Evolutionary conservation across 2,888 invertebrate genomes (phyloP).

Genomic region (Diploptera punctata): DNA sequence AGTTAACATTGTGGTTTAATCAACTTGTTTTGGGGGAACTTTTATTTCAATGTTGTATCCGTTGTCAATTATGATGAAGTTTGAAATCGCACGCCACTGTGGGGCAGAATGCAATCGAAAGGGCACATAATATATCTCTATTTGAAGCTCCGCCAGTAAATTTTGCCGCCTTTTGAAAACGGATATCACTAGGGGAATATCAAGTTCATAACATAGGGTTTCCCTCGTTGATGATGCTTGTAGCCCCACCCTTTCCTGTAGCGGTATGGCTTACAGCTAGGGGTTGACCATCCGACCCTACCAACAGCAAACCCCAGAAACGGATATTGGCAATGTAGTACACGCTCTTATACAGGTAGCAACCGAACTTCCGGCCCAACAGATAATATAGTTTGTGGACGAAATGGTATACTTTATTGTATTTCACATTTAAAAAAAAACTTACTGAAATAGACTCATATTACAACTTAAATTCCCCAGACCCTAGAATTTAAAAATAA

Average conservation of each 20-base stretch:
- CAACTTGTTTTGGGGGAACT: too few species aligned
- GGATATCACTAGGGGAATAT: conserved; percentile 29
- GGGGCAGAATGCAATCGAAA: neutral
- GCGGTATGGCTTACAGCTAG: conserved; percentile 21
- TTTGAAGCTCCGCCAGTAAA: neutral
- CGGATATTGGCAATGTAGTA: conserved; percentile 27
- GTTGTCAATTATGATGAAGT: neutral
- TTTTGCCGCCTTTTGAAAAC: conserved; percentile 28
- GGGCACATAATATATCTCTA: too few species aligned
- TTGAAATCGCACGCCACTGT: neutral
- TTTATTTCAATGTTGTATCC: too few species aligned
- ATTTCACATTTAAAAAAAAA: too few species aligned
- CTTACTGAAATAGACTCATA: too few species aligned
- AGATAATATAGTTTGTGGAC: neutral
- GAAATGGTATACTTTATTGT: too few species aligned
- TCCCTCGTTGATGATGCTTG: neutral
- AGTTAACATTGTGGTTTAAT: too few species aligned
- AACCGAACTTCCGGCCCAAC: neutral
- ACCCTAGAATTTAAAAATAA: too few species aligned
- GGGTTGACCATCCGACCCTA: neutral
- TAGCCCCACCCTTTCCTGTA: conserved; percentile 29
- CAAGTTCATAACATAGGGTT: conserved; percentile 1
- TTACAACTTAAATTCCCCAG: too few species aligned
- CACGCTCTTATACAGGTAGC: conserved; percentile 20
- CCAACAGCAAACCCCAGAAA: conserved; percentile 11